These are phyloP conservation scores for Drosophila macrospina DNA, from an alignment of 2,888 invertebrate species.

Conservation along the genomic window DNA sequence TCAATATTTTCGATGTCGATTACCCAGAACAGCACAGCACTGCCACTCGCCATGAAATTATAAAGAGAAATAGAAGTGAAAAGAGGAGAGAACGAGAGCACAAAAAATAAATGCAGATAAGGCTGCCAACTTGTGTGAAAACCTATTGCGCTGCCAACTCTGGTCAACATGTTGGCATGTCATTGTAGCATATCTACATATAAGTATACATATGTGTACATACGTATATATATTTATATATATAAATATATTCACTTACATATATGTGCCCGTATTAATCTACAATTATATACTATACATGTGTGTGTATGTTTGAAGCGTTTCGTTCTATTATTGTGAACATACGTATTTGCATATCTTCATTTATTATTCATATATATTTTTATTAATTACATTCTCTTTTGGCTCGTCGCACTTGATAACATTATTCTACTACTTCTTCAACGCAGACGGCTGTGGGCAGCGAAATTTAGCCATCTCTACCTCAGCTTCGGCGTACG, in stretches of 20 bases:
- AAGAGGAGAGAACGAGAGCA: conserved; percentile 46
- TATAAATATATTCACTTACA: too few species aligned
- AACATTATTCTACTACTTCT: conserved; percentile 58
- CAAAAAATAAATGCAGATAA: conserved; percentile 29
- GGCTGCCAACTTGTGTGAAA: conserved; percentile 41
- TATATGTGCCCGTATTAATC: too few species aligned
- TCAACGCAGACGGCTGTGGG: conserved; percentile 90
- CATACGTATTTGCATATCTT: conserved; percentile 9
- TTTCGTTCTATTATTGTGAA: conserved; percentile 11
- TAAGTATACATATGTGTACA: background rate
- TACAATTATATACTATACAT: too few species aligned
- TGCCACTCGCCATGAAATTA: conserved; percentile 55
- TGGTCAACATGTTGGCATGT: conserved; percentile 48
- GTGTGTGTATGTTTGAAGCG: background rate
- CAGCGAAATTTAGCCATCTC: conserved; percentile 93
- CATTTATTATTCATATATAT: conserved; percentile 37
- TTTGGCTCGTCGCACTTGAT: conserved; percentile 20
- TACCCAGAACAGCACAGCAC: conserved; percentile 47
- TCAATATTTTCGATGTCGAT: conserved; percentile 61
- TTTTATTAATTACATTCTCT: conserved; percentile 42
- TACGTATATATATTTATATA: too few species aligned
- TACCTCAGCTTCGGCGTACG: conserved; percentile 93
- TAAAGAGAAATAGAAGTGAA: conserved; percentile 43
- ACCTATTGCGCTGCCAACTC: conserved; percentile 44
- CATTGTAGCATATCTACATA: conserved; percentile 9